Evolutionary conservation across 1,140 invertebrate species (phyloP), one percentile per base, ranked within the genome.

Genomic region (Diploscapter pachys): DNA sequence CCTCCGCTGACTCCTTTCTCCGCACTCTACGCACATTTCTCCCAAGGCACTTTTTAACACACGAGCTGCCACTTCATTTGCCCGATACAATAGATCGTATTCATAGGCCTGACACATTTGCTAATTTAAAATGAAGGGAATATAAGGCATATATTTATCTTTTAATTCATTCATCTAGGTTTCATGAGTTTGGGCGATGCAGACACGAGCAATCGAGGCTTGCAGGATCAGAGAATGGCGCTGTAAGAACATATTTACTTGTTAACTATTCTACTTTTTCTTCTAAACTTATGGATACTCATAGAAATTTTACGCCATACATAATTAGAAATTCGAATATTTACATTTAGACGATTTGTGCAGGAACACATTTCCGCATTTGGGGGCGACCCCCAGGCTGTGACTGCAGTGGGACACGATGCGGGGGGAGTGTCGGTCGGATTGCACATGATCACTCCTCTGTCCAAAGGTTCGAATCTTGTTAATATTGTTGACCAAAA

Each of bases 201-300:
- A 31, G 62, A 67, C 4, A 83, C 80, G n/a, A 89, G 89, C 52
- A 90, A 90, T 79, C 83, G 83, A 72, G 89, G 89, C 8, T 82
- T 90, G 13, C 87, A 92, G 91, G 95, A 98, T 88, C 93, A 96
- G 87, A 90, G 92, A 0, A 79, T 94, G 81, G 95, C 93, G 2
- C 91, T 97, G 13, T 59, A 70, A 31, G 31, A 31, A 1, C 31
- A 31, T 0, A 31, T 31, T 31, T 31, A 31, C 31, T 31, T 31
- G 31, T 31, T 31, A 31, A 1, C 31, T 31, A 31, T 31, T 31
- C 31, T 31, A 31, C n/a, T n/a, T n/a, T 31, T 31, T 31, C 31
- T 31, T 31, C 31, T 31, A 0, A 31, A 1, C 31, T 31, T 31
- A 31, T 31, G 31, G 31, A 31, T 31, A 31, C 31, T 31, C 31